Conservation (phyloP, 2,888 invertebrate species). For the Oxycera nigricornis region DNA sequence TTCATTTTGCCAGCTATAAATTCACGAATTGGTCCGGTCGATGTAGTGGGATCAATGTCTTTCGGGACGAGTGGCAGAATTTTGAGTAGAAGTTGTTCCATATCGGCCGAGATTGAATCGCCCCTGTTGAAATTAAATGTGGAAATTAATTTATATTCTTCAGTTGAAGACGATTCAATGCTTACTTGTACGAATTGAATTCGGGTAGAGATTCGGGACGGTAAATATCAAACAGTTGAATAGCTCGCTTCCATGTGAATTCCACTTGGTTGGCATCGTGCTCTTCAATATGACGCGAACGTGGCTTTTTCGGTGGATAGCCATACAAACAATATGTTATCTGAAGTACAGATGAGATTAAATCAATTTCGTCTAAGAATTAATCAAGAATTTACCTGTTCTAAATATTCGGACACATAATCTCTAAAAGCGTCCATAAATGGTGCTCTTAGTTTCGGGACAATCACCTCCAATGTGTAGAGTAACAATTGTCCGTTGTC, state of each 20-base stretch:
- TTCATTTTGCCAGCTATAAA: slow-evolving; percentile 71
- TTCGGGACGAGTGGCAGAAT: slow-evolving; percentile 74
- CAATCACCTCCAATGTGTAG: slow-evolving; percentile 77
- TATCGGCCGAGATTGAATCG: slow-evolving; percentile 82
- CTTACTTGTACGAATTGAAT: slow-evolving; percentile 73
- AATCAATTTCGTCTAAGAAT: neutral
- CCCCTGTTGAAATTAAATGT: neutral
- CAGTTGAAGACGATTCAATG: neutral
- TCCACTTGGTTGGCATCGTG: slow-evolving; percentile 76
- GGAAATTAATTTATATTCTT: neutral
- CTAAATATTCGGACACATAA: slow-evolving; percentile 78
- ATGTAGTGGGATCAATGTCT: slow-evolving; percentile 71
- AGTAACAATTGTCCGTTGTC: slow-evolving; percentile 79
- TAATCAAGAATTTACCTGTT: slow-evolving; percentile 68
- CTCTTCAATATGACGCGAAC: slow-evolving; percentile 60
- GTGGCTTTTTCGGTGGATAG: slow-evolving; percentile 75
- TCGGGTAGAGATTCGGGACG: slow-evolving; percentile 81
- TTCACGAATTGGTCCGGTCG: slow-evolving; percentile 69
- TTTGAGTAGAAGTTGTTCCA: slow-evolving; percentile 75
- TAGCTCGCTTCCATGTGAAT: slow-evolving; percentile 76
- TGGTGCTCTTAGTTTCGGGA: slow-evolving; percentile 73
- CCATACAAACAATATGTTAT: slow-evolving; percentile 83
- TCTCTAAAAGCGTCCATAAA: slow-evolving; percentile 70
- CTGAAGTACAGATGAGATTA: slow-evolving; percentile 43
- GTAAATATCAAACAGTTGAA: slow-evolving; percentile 81